Evolutionary conservation across 2,888 invertebrate genomes (phyloP).

Genomic region (Clostera curtula): DNA sequence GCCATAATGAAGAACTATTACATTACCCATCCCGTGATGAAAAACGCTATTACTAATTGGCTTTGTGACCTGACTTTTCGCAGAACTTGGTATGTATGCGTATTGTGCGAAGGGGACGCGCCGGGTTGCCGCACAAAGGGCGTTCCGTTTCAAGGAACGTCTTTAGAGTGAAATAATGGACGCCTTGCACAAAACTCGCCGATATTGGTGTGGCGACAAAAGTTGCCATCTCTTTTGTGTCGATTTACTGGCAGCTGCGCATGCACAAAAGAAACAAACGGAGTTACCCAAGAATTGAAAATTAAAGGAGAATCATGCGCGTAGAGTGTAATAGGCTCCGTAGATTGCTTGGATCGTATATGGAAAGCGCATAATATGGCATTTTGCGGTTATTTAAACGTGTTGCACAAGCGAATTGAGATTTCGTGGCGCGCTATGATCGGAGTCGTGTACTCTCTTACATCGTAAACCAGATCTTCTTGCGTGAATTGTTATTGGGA

Average conservation of each 20-base stretch:
- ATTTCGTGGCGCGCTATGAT: constrained; percentile 61
- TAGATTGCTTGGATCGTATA: constrained; percentile 68
- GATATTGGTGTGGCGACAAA: constrained; percentile 57
- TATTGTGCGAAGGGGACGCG: constrained; percentile 37
- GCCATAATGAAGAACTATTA: constrained; percentile 33
- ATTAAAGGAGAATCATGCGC: constrained; percentile 63
- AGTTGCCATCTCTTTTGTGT: constrained; percentile 63
- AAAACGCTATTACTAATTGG: constrained; percentile 45
- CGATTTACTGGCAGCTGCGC: constrained; percentile 61
- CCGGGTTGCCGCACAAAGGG: constrained; percentile 48
- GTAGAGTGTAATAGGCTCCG: constrained; percentile 54
- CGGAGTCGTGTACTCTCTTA: constrained; percentile 43
- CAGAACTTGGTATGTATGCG: constrained; percentile 36
- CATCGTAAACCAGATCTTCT: constrained; percentile 60
- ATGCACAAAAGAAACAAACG: constrained; percentile 54
- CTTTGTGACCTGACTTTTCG: constrained; percentile 47
- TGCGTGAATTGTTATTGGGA: constrained; percentile 55
- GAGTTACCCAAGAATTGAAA: constrained; percentile 54
- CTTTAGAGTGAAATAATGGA: constrained; percentile 50
- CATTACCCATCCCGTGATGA: constrained; percentile 38
- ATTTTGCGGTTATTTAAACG: constrained; percentile 73
- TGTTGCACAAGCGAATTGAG: constrained; percentile 68
- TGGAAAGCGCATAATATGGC: constrained; percentile 72
- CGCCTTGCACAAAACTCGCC: constrained; percentile 55
- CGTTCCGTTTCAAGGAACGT: constrained; percentile 59